A percentile compares a stretch with the other conserved stretches of the same genome.
Conservation (phyloP, 2,888 invertebrate genomes). For the Cenopis cana region DNA sequence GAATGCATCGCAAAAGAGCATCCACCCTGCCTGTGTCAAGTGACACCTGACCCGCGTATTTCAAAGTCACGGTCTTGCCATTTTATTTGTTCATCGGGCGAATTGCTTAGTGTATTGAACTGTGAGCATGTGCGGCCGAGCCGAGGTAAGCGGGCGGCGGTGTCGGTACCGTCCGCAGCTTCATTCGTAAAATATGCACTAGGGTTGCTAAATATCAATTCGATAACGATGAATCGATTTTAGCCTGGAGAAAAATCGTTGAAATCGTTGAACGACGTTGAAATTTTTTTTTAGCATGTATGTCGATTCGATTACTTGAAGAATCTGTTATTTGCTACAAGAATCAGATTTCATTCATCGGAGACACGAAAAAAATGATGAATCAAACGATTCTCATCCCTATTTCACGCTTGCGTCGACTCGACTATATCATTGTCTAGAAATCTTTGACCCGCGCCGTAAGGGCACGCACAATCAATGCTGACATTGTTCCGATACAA, state of each 20-base stretch:
- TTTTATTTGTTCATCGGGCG: constrained; percentile 61
- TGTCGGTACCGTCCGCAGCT: constrained; percentile 45
- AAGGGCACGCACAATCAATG: constrained; percentile 50
- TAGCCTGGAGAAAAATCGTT: no score
- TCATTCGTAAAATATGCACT: constrained; percentile 35
- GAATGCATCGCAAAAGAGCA: constrained; percentile 52
- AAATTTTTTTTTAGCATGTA: no score
- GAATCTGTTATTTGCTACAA: background rate
- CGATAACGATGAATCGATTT: background rate
- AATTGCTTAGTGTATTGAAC: constrained; percentile 60
- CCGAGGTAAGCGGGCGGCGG: constrained; percentile 16
- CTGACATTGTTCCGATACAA: constrained; percentile 45
- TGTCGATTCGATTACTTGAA: background rate
- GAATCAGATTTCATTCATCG: background rate
- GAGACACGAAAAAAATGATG: background rate
- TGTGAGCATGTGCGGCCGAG: constrained; percentile 44
- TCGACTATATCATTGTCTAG: constrained; percentile 51
- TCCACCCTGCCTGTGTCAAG: constrained; percentile 52
- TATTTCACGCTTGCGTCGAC: constrained; percentile 43
- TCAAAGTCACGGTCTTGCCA: constrained; percentile 62
- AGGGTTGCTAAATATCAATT: background rate
- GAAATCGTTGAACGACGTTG: no score
- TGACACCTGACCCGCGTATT: constrained; percentile 64
- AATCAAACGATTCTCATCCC: background rate
- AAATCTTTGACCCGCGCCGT: constrained; percentile 56